Evolutionary conservation across 2,113 vertebrate genomes (phyloP).

Genomic region (Noturus placidus): DNA sequence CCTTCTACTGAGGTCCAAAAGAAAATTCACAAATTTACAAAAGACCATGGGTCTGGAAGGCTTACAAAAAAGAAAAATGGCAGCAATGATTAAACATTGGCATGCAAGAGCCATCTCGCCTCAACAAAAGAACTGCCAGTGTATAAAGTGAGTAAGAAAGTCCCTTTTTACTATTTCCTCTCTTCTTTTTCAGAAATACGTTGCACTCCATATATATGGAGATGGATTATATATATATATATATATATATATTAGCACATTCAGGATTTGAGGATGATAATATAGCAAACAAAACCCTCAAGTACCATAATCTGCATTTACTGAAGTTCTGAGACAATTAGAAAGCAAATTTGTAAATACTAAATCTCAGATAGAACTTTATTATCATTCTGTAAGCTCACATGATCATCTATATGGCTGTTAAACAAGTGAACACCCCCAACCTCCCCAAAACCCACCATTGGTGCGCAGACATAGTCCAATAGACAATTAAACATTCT

Average conservation of each 20-base stretch:
- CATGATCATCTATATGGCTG: not conserved
- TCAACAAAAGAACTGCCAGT: not conserved
- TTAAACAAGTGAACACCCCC: not conserved
- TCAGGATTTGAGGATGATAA: not conserved
- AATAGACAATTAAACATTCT: not conserved
- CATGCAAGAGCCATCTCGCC: not conserved
- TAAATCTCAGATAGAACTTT: not conserved
- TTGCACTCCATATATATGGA: too few species aligned
- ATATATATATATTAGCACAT: too few species aligned
- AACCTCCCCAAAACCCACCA: not conserved
- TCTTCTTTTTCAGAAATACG: not conserved
- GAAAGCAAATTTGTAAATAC: not conserved
- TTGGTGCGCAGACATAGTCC: not conserved
- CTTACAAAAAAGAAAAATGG: not conserved
- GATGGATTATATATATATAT: too few species aligned
- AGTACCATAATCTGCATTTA: not conserved
- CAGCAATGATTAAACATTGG: constrained; percentile 5
- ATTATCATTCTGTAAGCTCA: not conserved
- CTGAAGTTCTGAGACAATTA: not conserved
- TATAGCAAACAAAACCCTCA: not conserved
- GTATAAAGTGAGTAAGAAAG: not conserved
- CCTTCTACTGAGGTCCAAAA: constrained; percentile 1
- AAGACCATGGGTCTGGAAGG: constrained; percentile 5
- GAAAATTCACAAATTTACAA: constrained; percentile 33
- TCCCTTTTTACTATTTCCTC: not conserved